Conservation (phyloP, 2,888 invertebrate genomes). For the Phyllotreta striolata region DNA sequence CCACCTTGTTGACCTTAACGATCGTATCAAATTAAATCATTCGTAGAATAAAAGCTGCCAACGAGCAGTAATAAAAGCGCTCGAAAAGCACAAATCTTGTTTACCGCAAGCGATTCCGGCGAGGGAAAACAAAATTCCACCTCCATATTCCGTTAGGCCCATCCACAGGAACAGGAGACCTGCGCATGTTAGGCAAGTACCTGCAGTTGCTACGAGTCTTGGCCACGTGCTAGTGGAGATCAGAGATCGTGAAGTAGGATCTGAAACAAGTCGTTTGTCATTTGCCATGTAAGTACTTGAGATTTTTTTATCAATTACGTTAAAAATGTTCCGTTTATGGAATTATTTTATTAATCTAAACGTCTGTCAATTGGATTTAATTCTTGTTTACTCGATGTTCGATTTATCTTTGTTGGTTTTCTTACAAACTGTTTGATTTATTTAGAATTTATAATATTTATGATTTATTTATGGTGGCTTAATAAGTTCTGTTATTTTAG, state of each 20-base stretch:
- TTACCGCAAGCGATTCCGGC: conserved; percentile 61
- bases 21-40: too few relatives aligned
- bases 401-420: too few relatives aligned
- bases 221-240: conserved; percentile 68
- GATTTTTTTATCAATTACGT: not conserved
- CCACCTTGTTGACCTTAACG: too few relatives aligned
- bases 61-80: too few relatives aligned
- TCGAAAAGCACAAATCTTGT: conserved; percentile 34
- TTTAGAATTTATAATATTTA: too few relatives aligned
- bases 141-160: conserved; percentile 47
- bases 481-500: too few relatives aligned
- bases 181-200: conserved; percentile 67
- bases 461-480: too few relatives aligned
- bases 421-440: too few relatives aligned
- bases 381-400: too few relatives aligned
- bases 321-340: not conserved
- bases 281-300: conserved; percentile 1
- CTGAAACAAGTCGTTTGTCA: conserved; percentile 54
- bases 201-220: conserved; percentile 66
- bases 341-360: too few relatives aligned
- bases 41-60: too few relatives aligned
- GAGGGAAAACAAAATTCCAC: conserved; percentile 53
- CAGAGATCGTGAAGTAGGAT: conserved; percentile 68
- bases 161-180: conserved; percentile 66
- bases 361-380: too few relatives aligned